Evolutionary conservation across 2,113 vertebrate species (phyloP).

Genomic region (Pavo muticus): DNA sequence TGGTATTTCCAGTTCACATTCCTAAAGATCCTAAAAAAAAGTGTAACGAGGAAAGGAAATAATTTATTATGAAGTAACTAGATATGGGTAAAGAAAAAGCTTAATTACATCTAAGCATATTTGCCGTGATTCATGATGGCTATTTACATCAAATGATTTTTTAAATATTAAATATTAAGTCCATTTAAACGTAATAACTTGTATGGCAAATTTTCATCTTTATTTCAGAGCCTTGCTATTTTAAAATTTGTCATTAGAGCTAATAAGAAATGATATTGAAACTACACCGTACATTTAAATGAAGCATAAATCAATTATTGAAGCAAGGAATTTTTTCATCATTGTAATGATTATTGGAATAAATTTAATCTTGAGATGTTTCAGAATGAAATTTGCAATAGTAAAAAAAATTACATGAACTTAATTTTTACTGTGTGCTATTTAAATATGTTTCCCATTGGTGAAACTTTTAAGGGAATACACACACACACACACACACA

Average conservation of each 20-base stretch:
- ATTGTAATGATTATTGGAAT: constrained; percentile 85
- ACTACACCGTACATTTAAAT: constrained; percentile 84
- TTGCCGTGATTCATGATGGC: constrained; percentile 83
- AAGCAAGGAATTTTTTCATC: constrained; percentile 85
- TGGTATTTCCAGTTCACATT: constrained; percentile 46
- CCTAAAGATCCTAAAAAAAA: constrained; percentile 22
- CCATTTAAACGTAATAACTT: constrained; percentile 88
- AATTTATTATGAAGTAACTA: constrained; percentile 77
- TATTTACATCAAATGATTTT: constrained; percentile 89
- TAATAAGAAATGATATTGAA: constrained; percentile 87
- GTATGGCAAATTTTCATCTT: constrained; percentile 85
- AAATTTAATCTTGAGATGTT: constrained; percentile 83
- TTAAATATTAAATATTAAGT: constrained; percentile 88
- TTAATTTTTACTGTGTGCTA: constrained; percentile 73
- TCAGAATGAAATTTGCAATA: constrained; percentile 80
- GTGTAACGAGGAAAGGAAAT: constrained; percentile 62
- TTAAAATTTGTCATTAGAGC: constrained; percentile 84
- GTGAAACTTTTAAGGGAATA: constrained; percentile 46
- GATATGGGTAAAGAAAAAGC: constrained; percentile 76
- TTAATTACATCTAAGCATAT: constrained; percentile 84
- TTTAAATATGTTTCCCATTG: constrained; percentile 59
- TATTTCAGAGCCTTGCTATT: constrained; percentile 83
- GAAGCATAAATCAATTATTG: constrained; percentile 89
- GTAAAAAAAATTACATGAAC: constrained; percentile 67
- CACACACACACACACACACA: not conserved